Conservation (phyloP, 2,797 vertebrate species). For the Lepus townsendii region DNA sequence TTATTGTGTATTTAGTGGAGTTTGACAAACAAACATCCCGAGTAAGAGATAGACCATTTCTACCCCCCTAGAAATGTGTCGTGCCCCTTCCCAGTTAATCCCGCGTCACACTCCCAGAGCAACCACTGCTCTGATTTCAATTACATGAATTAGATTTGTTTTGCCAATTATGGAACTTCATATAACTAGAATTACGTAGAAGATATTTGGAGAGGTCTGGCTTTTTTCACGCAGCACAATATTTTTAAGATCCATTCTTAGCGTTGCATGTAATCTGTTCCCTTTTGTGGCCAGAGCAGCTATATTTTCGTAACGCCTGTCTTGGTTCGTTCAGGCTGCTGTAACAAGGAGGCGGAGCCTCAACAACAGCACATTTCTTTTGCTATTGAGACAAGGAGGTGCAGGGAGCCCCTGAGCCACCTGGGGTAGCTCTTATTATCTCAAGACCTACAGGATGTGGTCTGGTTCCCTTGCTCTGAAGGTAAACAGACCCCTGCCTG, state of each 20-base stretch:
- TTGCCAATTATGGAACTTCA: slow-evolving; percentile 35
- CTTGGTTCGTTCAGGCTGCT: background rate
- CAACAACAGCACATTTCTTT: background rate
- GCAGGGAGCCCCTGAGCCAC: too few species aligned
- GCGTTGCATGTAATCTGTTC: background rate
- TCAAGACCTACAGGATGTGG: too few species aligned
- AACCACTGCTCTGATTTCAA: background rate
- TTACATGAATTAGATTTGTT: slow-evolving; percentile 7
- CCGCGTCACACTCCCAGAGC: background rate
- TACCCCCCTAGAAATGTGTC: background rate
- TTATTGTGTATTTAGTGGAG: background rate
- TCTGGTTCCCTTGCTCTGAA: too few species aligned
- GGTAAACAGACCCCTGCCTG: too few species aligned
- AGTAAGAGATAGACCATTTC: background rate
- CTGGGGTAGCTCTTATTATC: too few species aligned
- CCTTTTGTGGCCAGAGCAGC: background rate
- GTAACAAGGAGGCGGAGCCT: background rate
- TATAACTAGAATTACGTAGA: background rate
- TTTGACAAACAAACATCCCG: background rate
- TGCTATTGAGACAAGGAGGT: too few species aligned
- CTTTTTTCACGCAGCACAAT: slow-evolving; percentile 15
- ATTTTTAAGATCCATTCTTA: background rate
- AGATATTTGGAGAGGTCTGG: background rate
- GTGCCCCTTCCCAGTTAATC: background rate
- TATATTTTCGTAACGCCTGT: background rate